Percentiles rank a stretch among this genome's conserved stretches.
phyloP scores from a whole-genome alignment of 2,888 invertebrate species.

The Bruchidius siliquastri region DNA sequence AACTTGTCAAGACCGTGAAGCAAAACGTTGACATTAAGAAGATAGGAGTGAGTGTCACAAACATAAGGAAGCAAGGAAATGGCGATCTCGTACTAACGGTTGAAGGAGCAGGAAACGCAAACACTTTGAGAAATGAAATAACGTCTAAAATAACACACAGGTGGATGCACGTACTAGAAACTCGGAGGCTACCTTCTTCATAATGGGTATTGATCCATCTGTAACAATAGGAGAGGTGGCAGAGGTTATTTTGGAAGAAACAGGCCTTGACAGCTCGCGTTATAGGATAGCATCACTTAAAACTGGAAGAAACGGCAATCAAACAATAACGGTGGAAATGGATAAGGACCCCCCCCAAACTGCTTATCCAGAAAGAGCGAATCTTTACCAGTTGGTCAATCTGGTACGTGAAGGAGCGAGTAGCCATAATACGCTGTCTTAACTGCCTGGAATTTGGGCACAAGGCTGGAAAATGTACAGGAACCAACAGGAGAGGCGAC shows the following conservation, averaged over 20 bases:
- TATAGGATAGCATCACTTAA: neutral
- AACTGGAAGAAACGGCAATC: neutral
- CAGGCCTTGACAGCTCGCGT: neutral
- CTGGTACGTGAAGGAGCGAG: conserved; percentile 8
- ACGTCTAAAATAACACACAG: too few relatives aligned
- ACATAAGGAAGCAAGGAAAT: neutral
- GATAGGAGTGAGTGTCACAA: too few relatives aligned
- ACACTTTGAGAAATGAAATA: neutral
- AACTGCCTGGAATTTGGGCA: conserved; percentile 11
- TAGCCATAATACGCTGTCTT: conserved; percentile 6
- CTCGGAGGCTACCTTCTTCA: neutral
- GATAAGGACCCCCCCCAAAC: neutral
- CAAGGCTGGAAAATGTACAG: conserved; percentile 5
- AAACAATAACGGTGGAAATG: conserved; percentile 2
- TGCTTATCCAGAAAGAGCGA: neutral
- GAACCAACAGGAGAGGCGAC: conserved; percentile 2
- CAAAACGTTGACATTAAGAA: neutral
- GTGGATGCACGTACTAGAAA: neutral
- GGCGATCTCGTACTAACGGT: neutral
- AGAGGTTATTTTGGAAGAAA: neutral
- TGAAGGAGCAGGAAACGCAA: neutral
- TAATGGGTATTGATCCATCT: neutral
- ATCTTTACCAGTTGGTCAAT: conserved; percentile 9
- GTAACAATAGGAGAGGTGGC: neutral
- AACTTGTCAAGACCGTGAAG: neutral